A percentile compares a stretch with the other conserved stretches of the same genome.
Conservation (phyloP, 2,113 vertebrate genomes). For the Tangachromis dhanisi region DNA sequence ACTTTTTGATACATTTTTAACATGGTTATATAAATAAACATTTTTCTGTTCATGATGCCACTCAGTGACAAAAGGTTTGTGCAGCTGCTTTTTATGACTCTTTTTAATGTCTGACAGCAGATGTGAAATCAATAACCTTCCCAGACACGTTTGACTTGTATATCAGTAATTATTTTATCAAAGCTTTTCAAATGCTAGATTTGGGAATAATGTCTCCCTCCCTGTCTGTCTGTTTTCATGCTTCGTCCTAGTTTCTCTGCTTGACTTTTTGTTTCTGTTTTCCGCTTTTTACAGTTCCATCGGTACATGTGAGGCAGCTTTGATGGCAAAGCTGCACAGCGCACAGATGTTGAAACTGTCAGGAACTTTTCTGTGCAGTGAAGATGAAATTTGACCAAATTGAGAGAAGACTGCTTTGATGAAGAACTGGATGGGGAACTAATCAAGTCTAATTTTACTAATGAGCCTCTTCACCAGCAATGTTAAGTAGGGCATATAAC, state of each 20-base stretch:
- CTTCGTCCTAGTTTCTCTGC: not conserved
- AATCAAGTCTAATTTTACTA: slow-evolving; percentile 35
- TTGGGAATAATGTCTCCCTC: not conserved
- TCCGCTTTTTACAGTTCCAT: not conserved
- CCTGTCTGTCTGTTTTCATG: not conserved
- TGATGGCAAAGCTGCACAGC: not conserved
- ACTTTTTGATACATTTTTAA: not conserved
- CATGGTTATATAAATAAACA: not conserved
- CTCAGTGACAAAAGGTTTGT: not conserved
- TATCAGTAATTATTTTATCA: not conserved
- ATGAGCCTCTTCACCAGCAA: slow-evolving; percentile 27
- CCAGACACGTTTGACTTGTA: not conserved
- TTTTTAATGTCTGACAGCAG: not conserved
- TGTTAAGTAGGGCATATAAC: slow-evolving; percentile 1
- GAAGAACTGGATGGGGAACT: slow-evolving; percentile 6
- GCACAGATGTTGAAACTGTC: slow-evolving; percentile 18
- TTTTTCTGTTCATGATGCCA: not conserved
- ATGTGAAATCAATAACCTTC: slow-evolving; percentile 2
- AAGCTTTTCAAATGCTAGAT: not conserved
- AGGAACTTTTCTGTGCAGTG: not conserved
- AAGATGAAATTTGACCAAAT: slow-evolving; percentile 13
- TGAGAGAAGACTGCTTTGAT: slow-evolving; percentile 21
- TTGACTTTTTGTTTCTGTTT: not conserved
- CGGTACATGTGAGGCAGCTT: not conserved
- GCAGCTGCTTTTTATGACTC: not conserved